Percentiles rank a stretch among this genome's conserved stretches.
Evolutionary conservation across 2,797 vertebrate genomes (phyloP).

Genomic region (Anguilla megastoma): DNA sequence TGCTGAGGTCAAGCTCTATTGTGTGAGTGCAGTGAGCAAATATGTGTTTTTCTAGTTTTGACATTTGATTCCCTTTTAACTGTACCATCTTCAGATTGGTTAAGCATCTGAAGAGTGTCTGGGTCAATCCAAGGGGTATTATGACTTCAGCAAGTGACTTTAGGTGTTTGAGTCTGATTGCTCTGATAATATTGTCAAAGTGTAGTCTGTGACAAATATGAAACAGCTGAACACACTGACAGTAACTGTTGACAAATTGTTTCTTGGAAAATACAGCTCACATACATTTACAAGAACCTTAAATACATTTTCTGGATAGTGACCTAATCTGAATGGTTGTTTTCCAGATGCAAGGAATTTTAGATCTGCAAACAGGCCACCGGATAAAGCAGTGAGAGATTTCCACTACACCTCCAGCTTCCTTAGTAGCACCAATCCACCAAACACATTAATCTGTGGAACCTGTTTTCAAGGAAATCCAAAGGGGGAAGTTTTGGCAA

Average conservation of each 20-base stretch:
- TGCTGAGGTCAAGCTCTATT: constrained; percentile 29
- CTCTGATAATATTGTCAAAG: constrained; percentile 4
- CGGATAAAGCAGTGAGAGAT: too few species aligned
- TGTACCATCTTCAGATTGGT: constrained; percentile 14
- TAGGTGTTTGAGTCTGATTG: constrained; percentile 10
- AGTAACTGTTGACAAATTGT: background rate
- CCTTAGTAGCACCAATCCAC: too few species aligned
- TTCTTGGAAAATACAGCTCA: too few species aligned
- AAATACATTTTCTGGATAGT: too few species aligned
- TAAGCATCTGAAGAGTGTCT: constrained; percentile 17
- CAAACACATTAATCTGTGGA: too few species aligned
- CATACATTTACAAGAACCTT: too few species aligned
- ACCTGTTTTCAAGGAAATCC: too few species aligned
- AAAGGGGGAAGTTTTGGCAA: too few species aligned
- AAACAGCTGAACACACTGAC: constrained; percentile 13
- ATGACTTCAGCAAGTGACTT: constrained; percentile 21
- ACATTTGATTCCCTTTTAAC: constrained; percentile 21
- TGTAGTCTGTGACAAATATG: background rate
- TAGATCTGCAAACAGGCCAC: too few species aligned
- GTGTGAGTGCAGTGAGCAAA: constrained; percentile 22
- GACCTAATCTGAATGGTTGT: too few species aligned
- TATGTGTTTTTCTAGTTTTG: constrained; percentile 3
- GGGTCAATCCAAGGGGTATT: constrained; percentile 16
- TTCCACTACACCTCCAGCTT: too few species aligned
- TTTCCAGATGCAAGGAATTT: too few species aligned